Conservation (phyloP, 2,797 vertebrate species). For the Agapornis canus region DNA sequence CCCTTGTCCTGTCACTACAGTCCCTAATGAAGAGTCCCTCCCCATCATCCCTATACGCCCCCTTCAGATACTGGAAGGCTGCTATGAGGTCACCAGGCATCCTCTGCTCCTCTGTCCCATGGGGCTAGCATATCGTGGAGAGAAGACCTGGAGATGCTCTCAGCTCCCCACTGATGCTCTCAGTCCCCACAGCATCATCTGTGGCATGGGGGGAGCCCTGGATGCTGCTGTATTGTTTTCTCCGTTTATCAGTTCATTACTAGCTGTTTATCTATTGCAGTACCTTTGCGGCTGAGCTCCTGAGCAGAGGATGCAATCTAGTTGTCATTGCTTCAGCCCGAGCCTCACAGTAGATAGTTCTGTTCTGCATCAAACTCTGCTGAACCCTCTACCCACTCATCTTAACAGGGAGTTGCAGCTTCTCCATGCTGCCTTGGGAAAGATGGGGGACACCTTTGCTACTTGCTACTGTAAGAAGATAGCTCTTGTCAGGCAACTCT, state of each 20-base stretch:
- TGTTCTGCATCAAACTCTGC: neutral
- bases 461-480: fast-evolving
- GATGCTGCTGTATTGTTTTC: neutral
- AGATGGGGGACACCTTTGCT: neutral
- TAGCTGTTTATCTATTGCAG: neutral
- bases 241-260: neutral
- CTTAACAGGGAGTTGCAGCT: neutral
- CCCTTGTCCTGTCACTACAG: too few species aligned
- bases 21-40: too few species aligned
- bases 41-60: too few species aligned
- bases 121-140: neutral
- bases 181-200: fast-evolving
- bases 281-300: neutral
- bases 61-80: too few species aligned
- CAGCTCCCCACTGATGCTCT: neutral
- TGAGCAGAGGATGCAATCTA: neutral
- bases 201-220: neutral
- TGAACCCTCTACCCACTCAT: neutral
- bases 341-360: too few species aligned
- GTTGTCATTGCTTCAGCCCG: neutral
- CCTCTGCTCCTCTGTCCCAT: neutral
- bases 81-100: too few species aligned
- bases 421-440: neutral
- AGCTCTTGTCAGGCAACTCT: neutral
- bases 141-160: neutral